Evolutionary conservation across 2,113 vertebrate species (phyloP), one percentile per base, ranked within the genome.

Genomic region (Thamnophis sirtalis): DNA sequence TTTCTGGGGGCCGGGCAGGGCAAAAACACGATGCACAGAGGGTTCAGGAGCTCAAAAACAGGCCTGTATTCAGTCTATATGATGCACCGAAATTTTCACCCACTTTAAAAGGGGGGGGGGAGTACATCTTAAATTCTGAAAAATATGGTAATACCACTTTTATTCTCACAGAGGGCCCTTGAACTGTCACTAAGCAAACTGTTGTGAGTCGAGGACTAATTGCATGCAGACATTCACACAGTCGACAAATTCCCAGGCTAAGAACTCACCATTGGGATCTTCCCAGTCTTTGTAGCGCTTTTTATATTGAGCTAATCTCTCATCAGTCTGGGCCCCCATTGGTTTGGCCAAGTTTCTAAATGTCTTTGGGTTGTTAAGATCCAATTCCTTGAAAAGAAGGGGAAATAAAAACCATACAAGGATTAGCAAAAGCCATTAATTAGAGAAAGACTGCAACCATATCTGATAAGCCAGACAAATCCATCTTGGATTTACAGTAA

Each of bases 251-350:
- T 49, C 38, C 22, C 24, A 58, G 28, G 54, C 22, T 13, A 80
- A 48, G 11, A 50, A 91, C 96, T 96, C 93, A 99, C 99, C 99
- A 86, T 98, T 99, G 87, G 99, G 99, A 95, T 99, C 99, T 94
- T 99, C 99, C 99, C 99, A 99, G 60, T 99, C 99, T 96, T 99
- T 99, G 95, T 98, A 99, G 58, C 99, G 97, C 95, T 99, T 99
- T 97, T 99, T 99, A 96, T 99, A 99, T 93, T 99, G 99, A 21
- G 98, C 98, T 94, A 99, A 95, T 55, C 99, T 97, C 95, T 99
- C 99, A 24, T 99, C 99, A 1, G 99, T 99, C 96, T 99, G 99
- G 6, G 99, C 99, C 19, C 99, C 99, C 99, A 99, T 99, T 0
- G 99, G 99, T 93, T 99, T 99, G 63, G 99, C 97, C 56, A 99